A percentile compares a stretch with the other conserved stretches of the same genome.
phyloP scores from a whole-genome alignment of 2,113 vertebrate genomes.

The Polypterus senegalus region DNA sequence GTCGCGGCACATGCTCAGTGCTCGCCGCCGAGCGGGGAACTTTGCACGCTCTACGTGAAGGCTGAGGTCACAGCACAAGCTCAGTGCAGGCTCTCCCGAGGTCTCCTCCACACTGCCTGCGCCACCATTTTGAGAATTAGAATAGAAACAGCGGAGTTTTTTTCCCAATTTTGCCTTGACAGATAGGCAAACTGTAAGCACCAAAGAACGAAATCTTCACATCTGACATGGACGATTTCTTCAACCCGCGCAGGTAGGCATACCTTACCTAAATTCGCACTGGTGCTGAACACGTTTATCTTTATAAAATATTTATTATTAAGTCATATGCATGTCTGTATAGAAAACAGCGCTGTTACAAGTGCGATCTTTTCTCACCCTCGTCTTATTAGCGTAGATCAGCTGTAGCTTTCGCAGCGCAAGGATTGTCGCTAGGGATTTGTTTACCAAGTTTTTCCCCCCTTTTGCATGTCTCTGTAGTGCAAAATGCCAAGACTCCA shows the following conservation, averaged over 20 bases:
- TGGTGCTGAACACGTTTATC: slow-evolving; percentile 28
- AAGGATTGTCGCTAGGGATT: not conserved
- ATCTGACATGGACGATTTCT: slow-evolving; percentile 84
- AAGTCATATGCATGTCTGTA: slow-evolving; percentile 21
- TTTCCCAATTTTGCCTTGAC: slow-evolving; percentile 25
- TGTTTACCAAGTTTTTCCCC: slow-evolving; percentile 9
- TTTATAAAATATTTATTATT: slow-evolving; percentile 28
- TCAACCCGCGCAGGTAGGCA: slow-evolving; percentile 93
- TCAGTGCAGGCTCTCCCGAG: slow-evolving; percentile 68
- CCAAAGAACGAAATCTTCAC: slow-evolving; percentile 47
- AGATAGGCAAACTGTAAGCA: slow-evolving; percentile 36
- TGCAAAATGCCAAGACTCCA: slow-evolving; percentile 34
- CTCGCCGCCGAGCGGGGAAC: slow-evolving; percentile 65
- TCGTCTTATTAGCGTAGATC: not conserved
- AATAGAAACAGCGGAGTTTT: slow-evolving; percentile 56
- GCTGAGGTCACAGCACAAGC: slow-evolving; percentile 97
- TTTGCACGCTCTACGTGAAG: slow-evolving; percentile 78
- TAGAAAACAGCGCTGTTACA: slow-evolving; percentile 32
- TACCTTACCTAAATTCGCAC: slow-evolving; percentile 32
- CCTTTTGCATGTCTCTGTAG: slow-evolving; percentile 9
- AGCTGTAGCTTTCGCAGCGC: not conserved
- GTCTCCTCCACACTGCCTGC: slow-evolving; percentile 67
- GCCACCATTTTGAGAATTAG: slow-evolving; percentile 96
- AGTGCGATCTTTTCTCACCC: slow-evolving; percentile 2
- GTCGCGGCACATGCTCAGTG: slow-evolving; percentile 99